Evolutionary conservation across 2,113 vertebrate genomes (phyloP), one percentile per base, ranked within the genome.

Genomic region (Ifrita kowaldi): DNA sequence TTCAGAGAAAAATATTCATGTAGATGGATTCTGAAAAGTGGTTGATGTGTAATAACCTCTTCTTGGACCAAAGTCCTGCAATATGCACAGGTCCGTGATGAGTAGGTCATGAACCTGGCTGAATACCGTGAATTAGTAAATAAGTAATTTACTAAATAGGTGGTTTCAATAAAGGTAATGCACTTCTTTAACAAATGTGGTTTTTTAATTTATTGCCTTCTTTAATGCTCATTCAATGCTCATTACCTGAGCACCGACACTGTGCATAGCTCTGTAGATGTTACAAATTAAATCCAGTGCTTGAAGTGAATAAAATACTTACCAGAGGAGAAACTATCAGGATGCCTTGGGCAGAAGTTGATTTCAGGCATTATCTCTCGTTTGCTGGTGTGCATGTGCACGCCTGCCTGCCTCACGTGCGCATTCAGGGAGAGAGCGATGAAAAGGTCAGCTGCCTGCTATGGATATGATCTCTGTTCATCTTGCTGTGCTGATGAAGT

Each of bases 401-500:
- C 0, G 1, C 64, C 32, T 80, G 64, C 84, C 60, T 79, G 67
- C 79, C 71, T 88, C 20, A 13, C 41, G 5, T 2, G 0, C 21
- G 32, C 68, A 9, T 24, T 77, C 50, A 26, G 73, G 62, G 41
- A 46, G 70, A n/a, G 84, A 90, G 71, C 8, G 9, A 60, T 42
- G 67, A 39, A 85, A 94, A 95, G 81, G 91, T 96, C 93, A 90
- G 63, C 62, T 74, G 85, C 11, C 7, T 79, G 41, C 57, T 67
- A 26, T 41, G 87, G 87, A 55, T 93, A 26, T 21, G 63, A 83
- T 74, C 71, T 88, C 80, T 56, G 76, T 50, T 93, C 88, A 49
- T 93, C 83, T 84, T 56, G 44, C 71, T 60, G 76, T 9, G 28
- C 92, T 92, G 92, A 94, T 94, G 89, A 96, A 89, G 68, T 86